A percentile compares a stretch with the other conserved stretches of the same genome.
phyloP scores from a whole-genome alignment of 2,113 vertebrate genomes.

The Acinonyx jubatus region DNA sequence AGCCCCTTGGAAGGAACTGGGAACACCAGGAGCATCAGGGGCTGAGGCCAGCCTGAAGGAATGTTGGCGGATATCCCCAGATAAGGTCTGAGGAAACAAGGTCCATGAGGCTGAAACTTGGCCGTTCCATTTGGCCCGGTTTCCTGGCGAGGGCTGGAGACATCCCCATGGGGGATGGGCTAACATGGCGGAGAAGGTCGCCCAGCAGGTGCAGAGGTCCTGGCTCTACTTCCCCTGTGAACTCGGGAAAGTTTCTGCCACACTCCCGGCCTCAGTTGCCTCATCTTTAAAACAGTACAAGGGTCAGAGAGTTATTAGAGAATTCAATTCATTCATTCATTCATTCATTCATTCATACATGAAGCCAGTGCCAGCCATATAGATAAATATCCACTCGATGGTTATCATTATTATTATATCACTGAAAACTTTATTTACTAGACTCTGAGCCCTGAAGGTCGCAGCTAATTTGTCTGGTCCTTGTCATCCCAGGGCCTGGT shows the following conservation, averaged over 20 bases:
- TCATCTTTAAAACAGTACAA: background rate
- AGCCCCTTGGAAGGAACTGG: background rate
- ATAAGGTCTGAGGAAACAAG: background rate
- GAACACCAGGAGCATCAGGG: background rate
- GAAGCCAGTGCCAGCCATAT: background rate
- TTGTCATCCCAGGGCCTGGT: background rate
- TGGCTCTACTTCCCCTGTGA: background rate
- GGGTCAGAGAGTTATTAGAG: background rate
- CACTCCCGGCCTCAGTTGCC: background rate
- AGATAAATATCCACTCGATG: background rate
- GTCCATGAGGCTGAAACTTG: background rate
- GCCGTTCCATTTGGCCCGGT: background rate
- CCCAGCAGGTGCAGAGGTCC: background rate
- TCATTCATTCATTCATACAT: background rate
- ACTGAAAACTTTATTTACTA: background rate
- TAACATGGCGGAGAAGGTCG: background rate
- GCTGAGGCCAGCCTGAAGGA: background rate
- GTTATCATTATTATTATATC: background rate
- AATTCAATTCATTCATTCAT: background rate
- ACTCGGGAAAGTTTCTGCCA: background rate
- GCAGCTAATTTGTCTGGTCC: background rate
- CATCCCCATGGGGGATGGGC: too few species aligned
- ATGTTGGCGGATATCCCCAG: background rate
- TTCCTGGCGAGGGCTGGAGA: background rate
- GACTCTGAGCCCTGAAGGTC: background rate